Base-by-base conservation (phyloP, 2,797 vertebrate species). In the Cyclopterus lumpus region DNA sequence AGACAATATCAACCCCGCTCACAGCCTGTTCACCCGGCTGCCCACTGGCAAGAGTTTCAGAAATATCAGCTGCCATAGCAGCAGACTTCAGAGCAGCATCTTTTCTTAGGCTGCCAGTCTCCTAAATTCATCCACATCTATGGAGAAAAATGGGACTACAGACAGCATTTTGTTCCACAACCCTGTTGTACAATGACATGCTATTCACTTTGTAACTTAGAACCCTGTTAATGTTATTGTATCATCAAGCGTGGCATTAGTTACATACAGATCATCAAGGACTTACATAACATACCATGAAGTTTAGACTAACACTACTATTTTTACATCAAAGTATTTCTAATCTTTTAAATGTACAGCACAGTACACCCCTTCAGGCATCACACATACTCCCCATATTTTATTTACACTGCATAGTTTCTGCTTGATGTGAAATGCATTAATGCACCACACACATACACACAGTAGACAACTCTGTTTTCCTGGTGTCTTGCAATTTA, bases 401-500 rank as follows among this genome's bases (percentile, higher is more conserved):
- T 15, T 26, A 11, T 65, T 67, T 67, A 24, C 34, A 24, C 38
- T 49, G 22, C 28, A 44, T 36, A 20, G 34, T 48, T 65, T 68
- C 28, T 36, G 8, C 9, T 75, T 10, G 38, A 66, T 69, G 44
- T 54, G n/a, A 71, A 67, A 71, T 26, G 20, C 65, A 16, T 60
- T 70, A 75, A 75, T 59, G 26, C 36, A 16, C 46, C 62, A 59
- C 64, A 80, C 53, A 48, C 58, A 57, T 44, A 51, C 24, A 62
- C 46, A 58, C 7, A 48, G 20, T 62, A 58, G 82, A 74, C 48
- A 55, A 70, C n/a, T 83, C 66, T 83, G 32, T 76, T 58, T 81
- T 80, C 57, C 54, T 69, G 58, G 48, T 44, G 44, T 75, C 82
- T 86, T 77, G 68, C 81, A 86, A 85, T 86, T 80, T 88, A 88